Conservation (phyloP, 2,113 vertebrate genomes). For the Desmodus rotundus region DNA sequence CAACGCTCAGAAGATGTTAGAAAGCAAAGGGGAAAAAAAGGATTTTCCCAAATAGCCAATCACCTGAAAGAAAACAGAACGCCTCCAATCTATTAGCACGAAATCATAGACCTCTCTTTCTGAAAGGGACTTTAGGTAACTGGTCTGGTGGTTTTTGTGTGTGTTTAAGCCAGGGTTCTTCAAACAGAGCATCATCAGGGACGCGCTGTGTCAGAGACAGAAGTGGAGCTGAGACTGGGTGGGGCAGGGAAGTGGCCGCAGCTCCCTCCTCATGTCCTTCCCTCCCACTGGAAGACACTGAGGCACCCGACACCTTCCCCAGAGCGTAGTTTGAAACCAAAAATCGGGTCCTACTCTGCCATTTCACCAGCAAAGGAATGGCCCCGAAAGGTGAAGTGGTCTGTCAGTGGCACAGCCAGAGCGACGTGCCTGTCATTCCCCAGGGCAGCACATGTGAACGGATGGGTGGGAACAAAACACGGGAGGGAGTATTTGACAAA, state of each 20-base stretch:
- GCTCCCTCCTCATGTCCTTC: accelerated
- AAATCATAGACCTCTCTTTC: background rate
- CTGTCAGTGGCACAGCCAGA: background rate
- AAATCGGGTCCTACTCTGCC: background rate
- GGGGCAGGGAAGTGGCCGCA: background rate
- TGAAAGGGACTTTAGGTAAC: background rate
- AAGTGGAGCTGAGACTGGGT: background rate
- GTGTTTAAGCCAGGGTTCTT: background rate
- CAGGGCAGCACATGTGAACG: background rate
- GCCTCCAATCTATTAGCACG: background rate
- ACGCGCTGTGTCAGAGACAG: background rate
- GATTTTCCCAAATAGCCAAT: background rate
- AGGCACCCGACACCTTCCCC: background rate
- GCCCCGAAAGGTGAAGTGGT: background rate
- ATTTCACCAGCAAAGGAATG: background rate
- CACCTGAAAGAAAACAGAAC: background rate
- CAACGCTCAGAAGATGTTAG: background rate
- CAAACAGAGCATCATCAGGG: background rate
- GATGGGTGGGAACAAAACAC: accelerated
- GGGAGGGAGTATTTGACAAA: accelerated
- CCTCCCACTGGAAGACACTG: background rate
- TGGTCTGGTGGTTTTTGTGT: background rate
- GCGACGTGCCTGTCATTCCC: background rate
- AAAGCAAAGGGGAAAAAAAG: background rate
- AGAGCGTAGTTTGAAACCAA: background rate